Conservation (phyloP, 2,888 invertebrate genomes). For the Perdita meconis region DNA sequence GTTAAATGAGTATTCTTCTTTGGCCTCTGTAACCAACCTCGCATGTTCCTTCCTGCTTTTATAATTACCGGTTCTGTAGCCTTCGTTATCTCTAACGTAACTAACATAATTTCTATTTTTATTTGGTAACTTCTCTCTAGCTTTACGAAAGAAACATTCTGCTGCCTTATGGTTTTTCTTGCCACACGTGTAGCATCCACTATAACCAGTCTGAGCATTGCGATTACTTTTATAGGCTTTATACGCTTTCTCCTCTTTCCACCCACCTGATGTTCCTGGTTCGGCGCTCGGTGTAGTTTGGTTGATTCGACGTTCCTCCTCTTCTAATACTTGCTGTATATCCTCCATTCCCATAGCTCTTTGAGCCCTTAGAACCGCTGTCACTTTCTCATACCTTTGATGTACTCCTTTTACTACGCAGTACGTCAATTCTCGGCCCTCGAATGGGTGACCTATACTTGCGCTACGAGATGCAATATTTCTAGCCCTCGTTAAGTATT, state of each 20-base stretch:
- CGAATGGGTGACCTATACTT: slow-evolving; percentile 8
- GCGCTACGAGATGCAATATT: slow-evolving; percentile 18
- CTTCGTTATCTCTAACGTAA: background rate
- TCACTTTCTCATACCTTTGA: slow-evolving; percentile 3
- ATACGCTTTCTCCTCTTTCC: slow-evolving; percentile 9
- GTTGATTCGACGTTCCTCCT: slow-evolving; percentile 4
- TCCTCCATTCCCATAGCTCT: slow-evolving; percentile 3
- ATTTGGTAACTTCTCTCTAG: background rate
- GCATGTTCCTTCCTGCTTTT: background rate
- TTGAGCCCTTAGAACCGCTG: slow-evolving; percentile 16
- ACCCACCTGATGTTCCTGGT: background rate
- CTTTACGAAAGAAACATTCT: slow-evolving; percentile 7
- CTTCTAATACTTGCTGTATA: slow-evolving; percentile 6
- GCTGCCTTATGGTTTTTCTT: slow-evolving; percentile 19
- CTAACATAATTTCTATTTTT: background rate
- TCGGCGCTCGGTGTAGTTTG: background rate
- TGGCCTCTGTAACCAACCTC: background rate
- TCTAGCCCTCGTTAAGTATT: slow-evolving; percentile 17
- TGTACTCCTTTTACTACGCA: slow-evolving; percentile 13
- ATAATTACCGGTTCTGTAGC: background rate
- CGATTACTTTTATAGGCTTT: background rate
- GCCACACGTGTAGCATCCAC: slow-evolving; percentile 17
- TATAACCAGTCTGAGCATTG: background rate
- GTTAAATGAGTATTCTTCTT: slow-evolving; percentile 9
- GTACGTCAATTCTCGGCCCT: slow-evolving; percentile 10